Base-by-base conservation (phyloP, 2,113 vertebrate species). In the Gymnarchus niloticus region DNA sequence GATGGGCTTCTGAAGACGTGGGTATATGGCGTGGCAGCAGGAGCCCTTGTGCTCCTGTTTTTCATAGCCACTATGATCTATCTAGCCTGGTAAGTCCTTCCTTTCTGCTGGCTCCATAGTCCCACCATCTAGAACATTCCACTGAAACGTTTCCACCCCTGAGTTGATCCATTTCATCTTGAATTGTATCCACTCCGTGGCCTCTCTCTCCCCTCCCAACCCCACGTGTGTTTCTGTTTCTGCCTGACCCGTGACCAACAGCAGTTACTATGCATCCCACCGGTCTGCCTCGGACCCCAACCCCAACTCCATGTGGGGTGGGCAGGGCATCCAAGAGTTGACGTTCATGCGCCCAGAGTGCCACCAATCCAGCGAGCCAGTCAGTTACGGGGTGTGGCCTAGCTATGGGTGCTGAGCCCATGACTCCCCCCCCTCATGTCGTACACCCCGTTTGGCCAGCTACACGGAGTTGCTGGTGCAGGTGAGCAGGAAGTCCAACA, bases 51-150 rank as follows among this genome's bases (percentile, higher is more conserved):
- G 92, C 96, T 99, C 90, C 95, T 99, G 94, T 94, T 99, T 93
- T 99, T 99, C 96, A 94, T 99, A 94, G 94, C 97, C 93, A 99
- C 98, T 94, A 98, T 99, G 98, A 96, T 97, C 95, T 99, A 99
- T 95, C 95, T 99, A 94, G 98, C 97, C 92, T 99, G 98, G 98
- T 99, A 95, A 99, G 98, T 98, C 90, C 91, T 88, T 56, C 73
- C 85, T 85, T 9, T 9, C 37, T 48, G 12, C 19, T 46, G 54
- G 84, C 5, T 87, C 84, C 78, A 7, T 56, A 0, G 51, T 51
- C 19, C 23, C 59, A n/a, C 81, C 87, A 2, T 41, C 5, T 51
- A 28, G 51, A 5, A n/a, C 51, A 56, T 83, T 59, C 52, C 81
- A 3, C 28, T 6, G 28, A 2, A 10, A 9, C 19, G 37, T 65